Conservation (phyloP, 2,888 invertebrate species). For the Rhingia rostrata region DNA sequence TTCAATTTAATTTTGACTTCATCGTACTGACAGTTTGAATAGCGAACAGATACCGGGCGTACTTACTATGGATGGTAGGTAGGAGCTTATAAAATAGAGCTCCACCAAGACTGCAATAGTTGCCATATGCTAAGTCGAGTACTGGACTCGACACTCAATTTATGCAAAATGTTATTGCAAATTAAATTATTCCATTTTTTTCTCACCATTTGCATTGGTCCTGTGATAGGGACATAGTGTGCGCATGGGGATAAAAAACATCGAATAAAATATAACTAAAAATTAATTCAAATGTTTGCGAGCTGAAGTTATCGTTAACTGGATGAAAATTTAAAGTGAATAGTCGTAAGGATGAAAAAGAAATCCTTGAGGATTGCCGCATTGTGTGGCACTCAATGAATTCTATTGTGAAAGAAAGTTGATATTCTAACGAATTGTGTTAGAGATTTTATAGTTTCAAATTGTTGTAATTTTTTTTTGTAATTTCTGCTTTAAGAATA, state of each 20-base stretch:
- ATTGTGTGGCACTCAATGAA: constrained; percentile 17
- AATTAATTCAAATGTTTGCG: constrained; percentile 38
- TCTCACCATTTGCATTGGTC: constrained; percentile 19
- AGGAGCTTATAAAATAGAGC: constrained; percentile 21
- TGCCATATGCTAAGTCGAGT: constrained; percentile 23
- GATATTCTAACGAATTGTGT: neutral
- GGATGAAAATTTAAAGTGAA: constrained; percentile 18
- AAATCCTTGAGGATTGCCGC: constrained; percentile 20
- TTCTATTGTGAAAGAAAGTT: constrained; percentile 13
- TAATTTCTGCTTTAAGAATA: too few species aligned
- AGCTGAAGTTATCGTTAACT: constrained; percentile 2
- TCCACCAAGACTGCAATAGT: neutral
- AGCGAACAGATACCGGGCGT: constrained; percentile 24
- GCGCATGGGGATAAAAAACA: neutral
- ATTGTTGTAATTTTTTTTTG: too few species aligned
- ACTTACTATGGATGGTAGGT: neutral
- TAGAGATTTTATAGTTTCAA: too few species aligned
- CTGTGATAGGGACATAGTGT: neutral
- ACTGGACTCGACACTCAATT: constrained; percentile 42
- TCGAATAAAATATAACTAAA: neutral
- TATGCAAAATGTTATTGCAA: constrained; percentile 50
- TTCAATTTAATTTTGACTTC: constrained; percentile 73
- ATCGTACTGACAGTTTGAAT: constrained; percentile 59
- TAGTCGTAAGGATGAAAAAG: constrained; percentile 3
- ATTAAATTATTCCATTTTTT: constrained; percentile 46